Evolutionary conservation across 2,888 invertebrate genomes (phyloP).

Genomic region (Lagria hirta): DNA sequence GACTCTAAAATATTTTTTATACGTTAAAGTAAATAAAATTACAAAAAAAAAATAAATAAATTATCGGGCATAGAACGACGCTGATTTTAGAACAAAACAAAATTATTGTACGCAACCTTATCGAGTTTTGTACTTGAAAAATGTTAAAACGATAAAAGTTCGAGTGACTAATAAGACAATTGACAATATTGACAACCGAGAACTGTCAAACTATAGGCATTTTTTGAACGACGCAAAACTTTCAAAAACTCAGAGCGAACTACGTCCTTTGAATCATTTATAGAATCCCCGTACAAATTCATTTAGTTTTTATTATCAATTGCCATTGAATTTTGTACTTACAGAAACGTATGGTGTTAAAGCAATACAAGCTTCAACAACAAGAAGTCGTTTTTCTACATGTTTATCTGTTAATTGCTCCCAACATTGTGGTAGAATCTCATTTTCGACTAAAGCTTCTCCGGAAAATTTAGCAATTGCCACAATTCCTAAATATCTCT

Average conservation of each 20-base stretch:
- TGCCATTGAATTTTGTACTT: conserved; percentile 41
- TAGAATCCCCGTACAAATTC: no score
- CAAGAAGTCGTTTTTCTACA: conserved; percentile 65
- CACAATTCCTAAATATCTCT: conserved; percentile 50
- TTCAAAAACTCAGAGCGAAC: no score
- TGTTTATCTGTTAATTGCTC: conserved; percentile 70
- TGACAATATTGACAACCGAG: no score
- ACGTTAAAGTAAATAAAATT: conserved; percentile 5
- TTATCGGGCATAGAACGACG: no score
- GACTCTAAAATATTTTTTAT: conserved; percentile 52
- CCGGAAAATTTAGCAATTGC: conserved; percentile 55
- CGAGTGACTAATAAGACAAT: neutral
- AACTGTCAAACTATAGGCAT: no score
- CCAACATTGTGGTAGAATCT: conserved; percentile 72
- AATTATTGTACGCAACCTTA: conserved; percentile 1
- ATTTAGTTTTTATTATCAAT: no score
- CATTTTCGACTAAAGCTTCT: conserved; percentile 62
- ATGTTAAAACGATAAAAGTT: conserved; percentile 1
- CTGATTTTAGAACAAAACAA: no score
- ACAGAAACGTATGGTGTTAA: conserved; percentile 67
- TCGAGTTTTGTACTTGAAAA: neutral
- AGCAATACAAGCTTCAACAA: conserved; percentile 68
- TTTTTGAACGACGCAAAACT: no score
- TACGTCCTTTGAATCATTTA: no score
- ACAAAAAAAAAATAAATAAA: no score